Evolutionary conservation across 2,888 invertebrate genomes (phyloP).

Genomic region (Bhutanitis thaidina): DNA sequence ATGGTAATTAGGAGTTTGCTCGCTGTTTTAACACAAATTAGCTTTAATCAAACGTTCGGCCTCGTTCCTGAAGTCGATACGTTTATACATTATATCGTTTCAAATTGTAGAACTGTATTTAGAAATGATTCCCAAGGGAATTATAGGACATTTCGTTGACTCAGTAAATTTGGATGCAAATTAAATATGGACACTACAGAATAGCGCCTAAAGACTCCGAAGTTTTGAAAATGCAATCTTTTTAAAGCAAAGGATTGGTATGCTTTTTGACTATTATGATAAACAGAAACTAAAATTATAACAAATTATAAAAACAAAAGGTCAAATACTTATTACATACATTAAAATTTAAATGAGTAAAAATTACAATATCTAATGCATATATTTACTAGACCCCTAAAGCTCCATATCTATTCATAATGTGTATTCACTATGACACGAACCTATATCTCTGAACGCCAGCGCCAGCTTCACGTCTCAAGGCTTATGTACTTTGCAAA

Average conservation of each 20-base stretch:
- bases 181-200: too few species aligned
- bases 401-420: neutral
- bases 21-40: constrained; percentile 67
- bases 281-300: too few species aligned
- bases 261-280: too few species aligned
- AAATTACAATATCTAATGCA: too few species aligned
- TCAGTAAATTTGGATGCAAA: too few species aligned
- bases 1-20: constrained; percentile 68
- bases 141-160: too few species aligned
- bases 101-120: neutral
- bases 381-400: neutral
- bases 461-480: constrained; percentile 18
- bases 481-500: constrained; percentile 20
- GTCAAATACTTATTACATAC: too few species aligned
- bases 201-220: too few species aligned
- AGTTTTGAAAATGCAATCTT: too few species aligned
- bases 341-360: too few species aligned
- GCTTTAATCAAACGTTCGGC: constrained; percentile 48
- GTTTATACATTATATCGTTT: constrained; percentile 6
- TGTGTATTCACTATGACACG: neutral
- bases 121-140: constrained; percentile 5
- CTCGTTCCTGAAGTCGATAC: constrained; percentile 37
- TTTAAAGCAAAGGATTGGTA: too few species aligned
- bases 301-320: too few species aligned
- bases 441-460: constrained; percentile 3